Base-by-base conservation (phyloP, 2,888 invertebrate genomes). In the Sussaba pulchella region DNA sequence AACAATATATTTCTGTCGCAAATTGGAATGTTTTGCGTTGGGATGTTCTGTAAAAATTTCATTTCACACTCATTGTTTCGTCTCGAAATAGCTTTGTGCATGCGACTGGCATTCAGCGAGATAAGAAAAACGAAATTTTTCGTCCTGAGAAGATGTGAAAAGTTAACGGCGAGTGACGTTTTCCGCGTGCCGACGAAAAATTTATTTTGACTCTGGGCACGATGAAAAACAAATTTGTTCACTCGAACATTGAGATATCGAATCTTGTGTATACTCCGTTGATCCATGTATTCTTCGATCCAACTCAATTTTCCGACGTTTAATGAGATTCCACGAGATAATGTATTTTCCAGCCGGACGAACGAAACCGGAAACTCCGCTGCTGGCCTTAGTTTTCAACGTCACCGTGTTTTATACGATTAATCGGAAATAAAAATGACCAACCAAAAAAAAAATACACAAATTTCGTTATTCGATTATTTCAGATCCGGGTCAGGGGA, bases 401-500 rank as follows among this genome's bases (percentile, higher is more conserved):
- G 57, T 36, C 0, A 50, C 31, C 17, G 61, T 47, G n/a, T n/a
- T n/a, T 26, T 2, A 10, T 39, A 36, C 12, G 21, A 71, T 73
- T 41, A 52, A 54, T 72, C 19, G 41, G 39, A 24, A 78, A 77
- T n/a, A n/a, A n/a, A n/a, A n/a, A n/a, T n/a, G n/a, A n/a, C n/a
- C n/a, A n/a, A n/a, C n/a, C n/a, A n/a, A n/a, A n/a, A n/a, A n/a
- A n/a, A n/a, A n/a, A n/a, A n/a, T n/a, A n/a, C n/a, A n/a, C 75
- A 59, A 14, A 67, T 67, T 78, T 69, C 82, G 39, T 79, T 66
- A 64, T 66, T 81, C 26, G 24, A 79, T 79, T n/a, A 81, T 89
- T 92, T 59, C 89, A 92, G 92, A 92, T 91, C 91, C 92, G 80
- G 89, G 89, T 85, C 91, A 91, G 85, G 87, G 88, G 71, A 89